phyloP scores from a whole-genome alignment of 2,113 vertebrate species.

The Kobus ellipsiprymnus region DNA sequence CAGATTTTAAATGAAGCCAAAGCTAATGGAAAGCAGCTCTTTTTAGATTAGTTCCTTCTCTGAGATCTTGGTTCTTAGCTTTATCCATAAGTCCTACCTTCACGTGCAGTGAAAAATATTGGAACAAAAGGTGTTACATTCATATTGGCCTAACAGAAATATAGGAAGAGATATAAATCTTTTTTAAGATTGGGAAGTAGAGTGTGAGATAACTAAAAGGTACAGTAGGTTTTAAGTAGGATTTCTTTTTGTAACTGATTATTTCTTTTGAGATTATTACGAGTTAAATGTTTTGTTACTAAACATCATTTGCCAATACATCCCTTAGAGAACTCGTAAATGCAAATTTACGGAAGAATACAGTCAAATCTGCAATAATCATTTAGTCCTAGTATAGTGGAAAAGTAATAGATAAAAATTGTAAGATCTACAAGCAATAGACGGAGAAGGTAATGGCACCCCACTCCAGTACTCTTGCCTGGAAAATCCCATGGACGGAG shows the following conservation, averaged over 20 bases:
- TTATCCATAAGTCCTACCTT: not conserved
- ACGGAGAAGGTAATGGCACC: too few species aligned
- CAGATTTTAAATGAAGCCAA: not conserved
- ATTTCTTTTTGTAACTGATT: not conserved
- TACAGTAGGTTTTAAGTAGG: not conserved
- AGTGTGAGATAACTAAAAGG: not conserved
- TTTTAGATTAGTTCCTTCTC: not conserved
- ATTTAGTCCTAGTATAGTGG: not conserved
- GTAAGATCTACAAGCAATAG: not conserved
- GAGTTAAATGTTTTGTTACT: slow-evolving; percentile 6
- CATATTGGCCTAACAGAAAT: not conserved
- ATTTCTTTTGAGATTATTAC: not conserved
- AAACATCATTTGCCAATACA: not conserved
- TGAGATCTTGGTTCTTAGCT: not conserved
- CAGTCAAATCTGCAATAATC: not conserved
- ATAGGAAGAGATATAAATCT: not conserved
- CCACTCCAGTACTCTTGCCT: too few species aligned
- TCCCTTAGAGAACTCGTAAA: not conserved
- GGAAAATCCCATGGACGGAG: too few species aligned
- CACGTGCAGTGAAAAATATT: not conserved
- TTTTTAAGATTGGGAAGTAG: not conserved
- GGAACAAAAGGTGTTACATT: not conserved
- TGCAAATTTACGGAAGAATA: not conserved
- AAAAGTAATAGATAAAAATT: not conserved
- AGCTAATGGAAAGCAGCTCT: not conserved